These are phyloP conservation scores for Maniola hyperantus DNA, from an alignment of 2,888 invertebrate species.

Conservation along the genomic window DNA sequence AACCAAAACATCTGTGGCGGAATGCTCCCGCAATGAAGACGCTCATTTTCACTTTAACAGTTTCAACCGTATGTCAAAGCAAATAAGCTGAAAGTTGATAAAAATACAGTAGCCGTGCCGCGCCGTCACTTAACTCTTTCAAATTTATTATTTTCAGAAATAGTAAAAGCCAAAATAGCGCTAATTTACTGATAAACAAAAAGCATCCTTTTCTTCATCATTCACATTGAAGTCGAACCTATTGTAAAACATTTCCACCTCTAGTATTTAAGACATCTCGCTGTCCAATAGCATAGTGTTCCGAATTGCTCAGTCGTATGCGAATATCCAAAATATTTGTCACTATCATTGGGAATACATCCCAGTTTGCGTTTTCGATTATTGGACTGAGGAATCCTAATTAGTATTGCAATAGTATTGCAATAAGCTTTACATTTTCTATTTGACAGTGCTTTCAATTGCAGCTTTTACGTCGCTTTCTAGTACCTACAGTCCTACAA, in stretches of 20 bases:
- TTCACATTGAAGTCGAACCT: too few species aligned
- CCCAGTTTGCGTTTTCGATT: slow-evolving; percentile 32
- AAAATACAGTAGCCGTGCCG: too few species aligned
- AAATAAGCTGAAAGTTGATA: too few species aligned
- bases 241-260: neutral
- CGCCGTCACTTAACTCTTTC: too few species aligned
- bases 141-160: too few species aligned
- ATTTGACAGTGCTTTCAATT: slow-evolving; percentile 1
- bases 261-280: neutral
- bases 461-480: neutral
- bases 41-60: too few species aligned
- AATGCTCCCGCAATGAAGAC: too few species aligned
- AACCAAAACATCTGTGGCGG: too few species aligned
- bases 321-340: slow-evolving; percentile 43
- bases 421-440: slow-evolving; percentile 35
- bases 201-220: too few species aligned
- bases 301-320: slow-evolving; percentile 28
- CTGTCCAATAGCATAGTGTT: neutral
- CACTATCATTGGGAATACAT: slow-evolving; percentile 30
- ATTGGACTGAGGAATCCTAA: slow-evolving; percentile 42
- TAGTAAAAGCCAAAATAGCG: too few species aligned
- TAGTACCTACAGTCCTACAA: neutral
- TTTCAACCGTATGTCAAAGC: too few species aligned
- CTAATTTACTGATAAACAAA: too few species aligned
- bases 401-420: slow-evolving; percentile 40